Conservation (phyloP, 2,797 vertebrate species). For the Intellagama lesueurii region DNA sequence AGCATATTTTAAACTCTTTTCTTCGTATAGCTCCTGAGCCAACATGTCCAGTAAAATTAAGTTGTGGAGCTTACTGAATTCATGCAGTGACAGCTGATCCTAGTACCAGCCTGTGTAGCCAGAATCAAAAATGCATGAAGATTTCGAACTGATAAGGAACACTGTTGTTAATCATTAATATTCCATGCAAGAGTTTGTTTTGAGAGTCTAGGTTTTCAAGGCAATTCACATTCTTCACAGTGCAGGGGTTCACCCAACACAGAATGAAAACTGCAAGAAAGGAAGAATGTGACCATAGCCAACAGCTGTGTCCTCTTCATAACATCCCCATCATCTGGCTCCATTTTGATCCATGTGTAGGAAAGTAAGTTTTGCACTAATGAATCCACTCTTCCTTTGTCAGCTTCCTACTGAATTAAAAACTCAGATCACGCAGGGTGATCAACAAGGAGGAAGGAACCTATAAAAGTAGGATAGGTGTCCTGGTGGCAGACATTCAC, state of each 20-base stretch:
- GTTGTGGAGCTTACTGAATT: neutral
- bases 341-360: neutral
- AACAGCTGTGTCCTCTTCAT: neutral
- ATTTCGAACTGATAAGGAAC: constrained; percentile 62
- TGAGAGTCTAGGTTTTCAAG: neutral
- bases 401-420: neutral
- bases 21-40: neutral
- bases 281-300: neutral
- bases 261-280: neutral
- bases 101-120: neutral
- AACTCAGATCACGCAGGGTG: neutral
- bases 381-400: neutral
- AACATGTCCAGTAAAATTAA: neutral
- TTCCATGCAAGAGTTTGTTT: neutral
- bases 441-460: neutral
- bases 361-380: neutral
- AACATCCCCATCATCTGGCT: neutral
- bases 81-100: neutral
- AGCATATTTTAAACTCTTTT: accelerated
- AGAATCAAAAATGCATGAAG: constrained; percentile 48
- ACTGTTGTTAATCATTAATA: constrained; percentile 44
- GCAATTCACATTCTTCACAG: neutral
- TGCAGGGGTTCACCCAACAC: neutral
- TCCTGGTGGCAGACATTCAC: too few species aligned
- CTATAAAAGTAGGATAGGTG: neutral